Evolutionary conservation across 1,140 invertebrate species (phyloP).

Genomic region (Manduca sexta): DNA sequence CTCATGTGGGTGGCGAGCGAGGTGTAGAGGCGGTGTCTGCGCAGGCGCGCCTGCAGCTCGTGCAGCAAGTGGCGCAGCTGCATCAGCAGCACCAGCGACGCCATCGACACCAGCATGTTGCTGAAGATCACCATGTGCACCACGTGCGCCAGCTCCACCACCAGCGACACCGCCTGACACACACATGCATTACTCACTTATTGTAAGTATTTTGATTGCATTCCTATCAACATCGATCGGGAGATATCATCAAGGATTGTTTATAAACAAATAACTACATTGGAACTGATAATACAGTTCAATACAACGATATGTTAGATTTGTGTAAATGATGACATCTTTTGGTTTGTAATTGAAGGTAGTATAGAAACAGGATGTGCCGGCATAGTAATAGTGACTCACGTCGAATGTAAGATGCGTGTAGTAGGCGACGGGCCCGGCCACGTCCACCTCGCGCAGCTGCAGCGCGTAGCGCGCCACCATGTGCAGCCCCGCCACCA

Average conservation of each 20-base stretch:
- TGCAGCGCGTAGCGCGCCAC: conserved; percentile 83
- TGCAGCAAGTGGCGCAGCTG: conserved; percentile 89
- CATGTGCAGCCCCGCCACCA: conserved; percentile 82
- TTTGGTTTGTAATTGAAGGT: too few relatives aligned
- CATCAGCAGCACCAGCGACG: conserved; percentile 92
- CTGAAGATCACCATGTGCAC: conserved; percentile 89
- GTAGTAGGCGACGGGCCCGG: conserved; percentile 81
- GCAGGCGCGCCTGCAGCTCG: conserved; percentile 87
- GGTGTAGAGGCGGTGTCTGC: conserved; percentile 89
- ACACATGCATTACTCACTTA: background rate
- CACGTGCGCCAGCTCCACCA: conserved; percentile 85
- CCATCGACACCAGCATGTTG: conserved; percentile 93
- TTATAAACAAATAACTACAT: too few relatives aligned
- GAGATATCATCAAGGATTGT: too few relatives aligned
- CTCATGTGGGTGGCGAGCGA: conserved; percentile 89
- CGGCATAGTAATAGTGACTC: conserved; percentile 20
- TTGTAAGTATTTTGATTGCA: too few relatives aligned
- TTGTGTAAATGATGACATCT: too few relatives aligned
- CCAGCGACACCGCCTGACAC: conserved; percentile 75
- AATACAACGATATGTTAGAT: too few relatives aligned
- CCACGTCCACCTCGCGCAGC: conserved; percentile 77
- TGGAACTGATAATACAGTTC: too few relatives aligned
- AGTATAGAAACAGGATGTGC: too few relatives aligned
- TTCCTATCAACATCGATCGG: too few relatives aligned
- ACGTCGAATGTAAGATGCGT: conserved; percentile 85